phyloP scores from a whole-genome alignment of 1,140 invertebrate genomes.

The Hylaeus anthracinus region DNA sequence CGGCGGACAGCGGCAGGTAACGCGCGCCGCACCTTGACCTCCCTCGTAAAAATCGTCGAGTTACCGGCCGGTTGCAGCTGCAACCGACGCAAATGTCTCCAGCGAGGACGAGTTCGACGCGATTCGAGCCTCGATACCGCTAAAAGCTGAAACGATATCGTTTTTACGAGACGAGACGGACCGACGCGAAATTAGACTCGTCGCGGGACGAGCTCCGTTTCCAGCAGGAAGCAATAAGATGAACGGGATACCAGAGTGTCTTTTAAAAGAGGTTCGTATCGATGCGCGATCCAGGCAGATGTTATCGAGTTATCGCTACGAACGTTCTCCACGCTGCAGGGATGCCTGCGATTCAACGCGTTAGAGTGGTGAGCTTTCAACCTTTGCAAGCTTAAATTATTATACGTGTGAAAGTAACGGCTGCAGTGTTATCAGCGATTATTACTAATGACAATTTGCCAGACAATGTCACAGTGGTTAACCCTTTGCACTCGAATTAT shows the following conservation, averaged over 20 bases:
- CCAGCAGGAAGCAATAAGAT: too few relatives aligned
- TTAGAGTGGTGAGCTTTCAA: too few relatives aligned
- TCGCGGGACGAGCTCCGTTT: not conserved
- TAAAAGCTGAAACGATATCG: not conserved
- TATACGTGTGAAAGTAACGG: too few relatives aligned
- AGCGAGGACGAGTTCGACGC: constrained; percentile 27
- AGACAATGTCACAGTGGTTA: too few relatives aligned
- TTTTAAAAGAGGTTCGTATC: not conserved
- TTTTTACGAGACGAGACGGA: not conserved
- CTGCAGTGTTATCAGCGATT: too few relatives aligned
- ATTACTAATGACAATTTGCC: too few relatives aligned
- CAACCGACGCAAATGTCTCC: constrained; percentile 66
- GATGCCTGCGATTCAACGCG: too few relatives aligned
- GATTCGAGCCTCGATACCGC: constrained; percentile 15
- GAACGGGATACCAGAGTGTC: not conserved
- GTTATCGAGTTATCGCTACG: not conserved
- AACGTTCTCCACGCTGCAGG: not conserved
- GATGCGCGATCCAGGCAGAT: not conserved
- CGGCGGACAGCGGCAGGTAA: constrained; percentile 11
- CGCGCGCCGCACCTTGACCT: constrained; percentile 66
- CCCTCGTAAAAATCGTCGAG: constrained; percentile 69
- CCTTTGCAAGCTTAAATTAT: too few relatives aligned
- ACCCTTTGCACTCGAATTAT: too few relatives aligned
- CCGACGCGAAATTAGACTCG: not conserved
- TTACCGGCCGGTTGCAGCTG: constrained; percentile 69